These are phyloP conservation scores for Hecatera dysodea DNA, from an alignment of 2,888 invertebrate genomes.

Conservation along the genomic window DNA sequence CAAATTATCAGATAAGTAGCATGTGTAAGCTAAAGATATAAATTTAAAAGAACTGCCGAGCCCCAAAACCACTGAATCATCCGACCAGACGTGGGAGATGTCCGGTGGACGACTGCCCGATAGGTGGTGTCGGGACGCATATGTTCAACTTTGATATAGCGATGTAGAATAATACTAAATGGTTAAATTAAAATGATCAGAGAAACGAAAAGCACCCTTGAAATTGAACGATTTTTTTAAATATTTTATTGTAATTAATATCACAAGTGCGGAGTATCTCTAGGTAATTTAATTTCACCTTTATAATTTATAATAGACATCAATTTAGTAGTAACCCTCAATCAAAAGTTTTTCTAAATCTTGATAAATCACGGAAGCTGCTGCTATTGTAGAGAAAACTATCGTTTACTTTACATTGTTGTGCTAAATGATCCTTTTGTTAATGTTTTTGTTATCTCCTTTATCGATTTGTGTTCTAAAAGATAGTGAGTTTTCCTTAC, in stretches of 20 bases:
- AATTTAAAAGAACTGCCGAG: neutral
- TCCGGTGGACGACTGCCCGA: too few species aligned
- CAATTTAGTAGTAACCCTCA: neutral
- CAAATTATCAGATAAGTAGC: neutral
- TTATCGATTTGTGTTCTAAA: slow-evolving; percentile 29
- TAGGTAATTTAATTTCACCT: neutral
- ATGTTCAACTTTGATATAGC: too few species aligned
- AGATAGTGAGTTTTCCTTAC: slow-evolving; percentile 37
- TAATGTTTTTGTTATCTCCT: slow-evolving; percentile 44
- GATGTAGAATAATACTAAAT: neutral
- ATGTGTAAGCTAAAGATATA: neutral
- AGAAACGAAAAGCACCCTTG: neutral
- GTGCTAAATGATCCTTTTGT: slow-evolving; percentile 22
- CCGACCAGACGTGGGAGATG: too few species aligned
- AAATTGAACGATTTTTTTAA: too few species aligned
- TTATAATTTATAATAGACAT: too few species aligned
- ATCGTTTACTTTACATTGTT: slow-evolving; percentile 15
- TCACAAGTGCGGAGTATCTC: neutral
- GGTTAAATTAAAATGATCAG: neutral
- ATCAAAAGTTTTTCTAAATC: neutral
- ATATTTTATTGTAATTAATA: neutral
- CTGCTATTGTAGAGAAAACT: neutral
- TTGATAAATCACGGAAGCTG: slow-evolving; percentile 5
- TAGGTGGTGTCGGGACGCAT: too few species aligned
- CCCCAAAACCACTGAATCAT: too few species aligned